Evolutionary conservation across 2,797 vertebrate genomes (phyloP).

Genomic region (Enteromius paludinosus): DNA sequence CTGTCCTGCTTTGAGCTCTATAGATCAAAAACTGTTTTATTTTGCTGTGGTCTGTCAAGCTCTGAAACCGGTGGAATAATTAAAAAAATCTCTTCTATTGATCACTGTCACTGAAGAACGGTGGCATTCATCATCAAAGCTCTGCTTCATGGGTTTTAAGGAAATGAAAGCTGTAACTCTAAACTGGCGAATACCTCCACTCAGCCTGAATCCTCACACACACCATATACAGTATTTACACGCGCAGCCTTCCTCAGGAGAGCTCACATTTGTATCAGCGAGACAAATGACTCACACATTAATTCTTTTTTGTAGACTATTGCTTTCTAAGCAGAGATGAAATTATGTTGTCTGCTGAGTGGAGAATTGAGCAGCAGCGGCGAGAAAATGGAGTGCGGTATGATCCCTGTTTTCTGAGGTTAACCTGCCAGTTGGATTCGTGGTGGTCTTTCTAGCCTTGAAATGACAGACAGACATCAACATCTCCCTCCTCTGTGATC

Average conservation of each 20-base stretch:
- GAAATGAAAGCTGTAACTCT: conserved; percentile 44
- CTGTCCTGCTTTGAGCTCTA: neutral
- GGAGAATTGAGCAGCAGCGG: neutral
- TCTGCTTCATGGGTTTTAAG: conserved; percentile 25
- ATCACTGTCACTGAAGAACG: conserved; percentile 45
- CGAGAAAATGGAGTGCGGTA: conserved; percentile 12
- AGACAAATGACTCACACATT: conserved; percentile 8
- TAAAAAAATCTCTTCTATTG: conserved; percentile 28
- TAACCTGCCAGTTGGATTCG: conserved; percentile 1
- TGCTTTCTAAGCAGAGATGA: conserved; percentile 30
- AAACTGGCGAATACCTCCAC: neutral
- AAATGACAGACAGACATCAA: conserved; percentile 27
- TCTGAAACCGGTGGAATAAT: conserved; percentile 36
- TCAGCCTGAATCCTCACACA: neutral
- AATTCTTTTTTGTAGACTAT: conserved; percentile 10
- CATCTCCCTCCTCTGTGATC: neutral
- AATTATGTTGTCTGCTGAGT: neutral
- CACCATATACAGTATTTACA: neutral
- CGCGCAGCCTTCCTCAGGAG: neutral
- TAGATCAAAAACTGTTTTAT: conserved; percentile 45
- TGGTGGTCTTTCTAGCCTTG: neutral
- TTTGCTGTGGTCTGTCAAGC: conserved; percentile 32
- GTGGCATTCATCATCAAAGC: conserved; percentile 31
- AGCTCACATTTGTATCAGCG: conserved; percentile 1
- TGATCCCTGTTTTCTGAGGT: neutral